Base-by-base conservation (phyloP, 2,113 vertebrate genomes). In the Origma solitaria region DNA sequence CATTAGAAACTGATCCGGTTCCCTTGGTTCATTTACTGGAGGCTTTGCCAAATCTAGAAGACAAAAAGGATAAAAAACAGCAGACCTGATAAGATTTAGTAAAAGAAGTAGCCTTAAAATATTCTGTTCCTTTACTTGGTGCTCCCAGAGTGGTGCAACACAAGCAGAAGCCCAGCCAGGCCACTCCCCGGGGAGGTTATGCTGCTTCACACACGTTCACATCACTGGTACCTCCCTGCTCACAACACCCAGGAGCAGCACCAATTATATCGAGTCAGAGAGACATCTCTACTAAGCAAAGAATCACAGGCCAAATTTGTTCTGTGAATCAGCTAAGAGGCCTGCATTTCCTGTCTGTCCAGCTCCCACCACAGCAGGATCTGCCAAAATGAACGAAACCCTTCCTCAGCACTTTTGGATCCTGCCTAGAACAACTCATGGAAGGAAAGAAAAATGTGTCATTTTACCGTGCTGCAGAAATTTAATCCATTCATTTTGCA, bases 31-130 rank as follows among this genome's bases (percentile, higher is more conserved):
- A 27, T 98, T 97, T 33, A 98, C 97, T 62, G 97, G 97, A 96
- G 98, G 98, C 66, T 97, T 98, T 8, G 97, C 98, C 31, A 98
- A 97, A 97, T 98, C 99, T 99, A 94, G 11, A 70, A 94, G 83
- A 80, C 70, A 93, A 93, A 95, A 94, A 78, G 37, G 33, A 13
- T n/a, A 54, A 66, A 83, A 69, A 82, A 77, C 47, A 87, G 15
- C 60, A 79, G 49, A 84, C 24, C 19, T 78, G 72, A 56, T 83
- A 86, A 79, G 61, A 87, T 31, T 62, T 5, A 51, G 28, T 5
- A 19, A 65, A 85, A 93, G 35, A 44, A 40, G 18, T 2, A 61
- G 50, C 45, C 42, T 82, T 62, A 65, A 85, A 86, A 92, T 37
- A 75, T 2, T 31, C 60, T 13, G 30, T 42, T 82, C 37, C 64